Percentiles rank a stretch among this genome's conserved stretches.
These are phyloP conservation scores for Pseudochirops corinnae DNA, from an alignment of 2,797 vertebrate genomes.

Conservation along the genomic window DNA sequence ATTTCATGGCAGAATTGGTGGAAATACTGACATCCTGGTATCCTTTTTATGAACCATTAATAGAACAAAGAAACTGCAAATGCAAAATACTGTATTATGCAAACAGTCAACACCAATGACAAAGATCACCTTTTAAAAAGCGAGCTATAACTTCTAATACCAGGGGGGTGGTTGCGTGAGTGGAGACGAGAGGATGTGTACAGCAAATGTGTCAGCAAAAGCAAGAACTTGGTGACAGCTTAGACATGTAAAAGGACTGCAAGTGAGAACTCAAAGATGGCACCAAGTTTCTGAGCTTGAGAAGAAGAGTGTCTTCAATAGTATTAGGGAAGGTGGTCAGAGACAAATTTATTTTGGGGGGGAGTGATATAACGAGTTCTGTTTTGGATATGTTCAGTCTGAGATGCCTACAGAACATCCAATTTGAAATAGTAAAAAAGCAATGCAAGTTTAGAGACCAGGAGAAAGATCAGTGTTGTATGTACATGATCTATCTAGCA, in stretches of 20 bases:
- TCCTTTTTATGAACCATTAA: slow-evolving; percentile 33
- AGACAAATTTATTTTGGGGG: not conserved
- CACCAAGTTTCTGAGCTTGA: not conserved
- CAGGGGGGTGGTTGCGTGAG: not conserved
- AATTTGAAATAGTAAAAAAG: not conserved
- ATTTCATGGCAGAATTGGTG: not conserved
- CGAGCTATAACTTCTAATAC: not conserved
- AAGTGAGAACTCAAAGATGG: not conserved
- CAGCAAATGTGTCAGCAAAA: not conserved
- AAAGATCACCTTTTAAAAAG: not conserved
- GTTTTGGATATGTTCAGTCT: not conserved
- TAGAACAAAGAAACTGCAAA: not conserved
- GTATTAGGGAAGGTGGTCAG: not conserved
- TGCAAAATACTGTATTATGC: not conserved
- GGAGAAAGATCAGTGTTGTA: not conserved
- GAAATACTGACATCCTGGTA: not conserved
- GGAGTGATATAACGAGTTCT: not conserved
- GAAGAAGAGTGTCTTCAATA: not conserved
- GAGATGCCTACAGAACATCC: not conserved
- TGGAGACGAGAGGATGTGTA: not conserved
- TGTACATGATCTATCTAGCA: not conserved
- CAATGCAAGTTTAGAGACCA: not conserved
- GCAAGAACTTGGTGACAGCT: not conserved
- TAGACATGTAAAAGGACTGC: not conserved
- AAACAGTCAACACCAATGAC: not conserved